Evolutionary conservation across 2,113 vertebrate species (phyloP), one percentile per base, ranked within the genome.

Genomic region (Argyrosomus japonicus): DNA sequence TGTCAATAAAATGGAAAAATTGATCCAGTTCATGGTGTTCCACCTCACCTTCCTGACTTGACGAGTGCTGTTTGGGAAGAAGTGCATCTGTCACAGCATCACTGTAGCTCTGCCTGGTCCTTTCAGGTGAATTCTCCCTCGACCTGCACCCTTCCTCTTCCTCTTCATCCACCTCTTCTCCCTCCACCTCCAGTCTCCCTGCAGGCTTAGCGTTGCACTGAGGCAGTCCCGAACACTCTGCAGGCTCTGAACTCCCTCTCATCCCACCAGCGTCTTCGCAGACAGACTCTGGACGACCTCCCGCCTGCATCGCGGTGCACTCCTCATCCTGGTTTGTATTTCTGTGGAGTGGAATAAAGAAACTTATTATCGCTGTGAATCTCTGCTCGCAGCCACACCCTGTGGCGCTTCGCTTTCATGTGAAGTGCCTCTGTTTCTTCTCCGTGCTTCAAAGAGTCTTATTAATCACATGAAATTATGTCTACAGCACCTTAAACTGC

Each of bases 191-290:
- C 8, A 15, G 23, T 60, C 82, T 45, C 15, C 63, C 95, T 75
- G 91, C 65, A 65, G 75, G 43, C 45, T 87, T 78, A 19, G 58
- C 82, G 23, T 90, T 87, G 60, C 93, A 94, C 77, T 92, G 94
- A 81, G 92, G 95, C 6, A 88, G 80, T 67, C 93, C 95, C 29
- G 92, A 40, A 70, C 86, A 88, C 25, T 95, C 95, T 5, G 87
- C 83, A 23, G 83, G 85, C 71, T 87, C 47, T 19, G 89, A 91
- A 51, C 82, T 93, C 88, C 91, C 94, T 94, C 94, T 96, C 73
- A 83, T 95, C 40, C 96, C 96, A 1, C 92, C 94, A 57, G 91
- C 89, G 23, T 96, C 96, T 56, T 85, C 88, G 6, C 94, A 94
- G 54, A 77, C 0, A 3, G 94, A 93, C 27, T 86, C 94, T 1